A percentile compares a stretch with the other conserved stretches of the same genome.
Conservation (phyloP, 2,113 vertebrate species). For the Coregonus clupeaformis region DNA sequence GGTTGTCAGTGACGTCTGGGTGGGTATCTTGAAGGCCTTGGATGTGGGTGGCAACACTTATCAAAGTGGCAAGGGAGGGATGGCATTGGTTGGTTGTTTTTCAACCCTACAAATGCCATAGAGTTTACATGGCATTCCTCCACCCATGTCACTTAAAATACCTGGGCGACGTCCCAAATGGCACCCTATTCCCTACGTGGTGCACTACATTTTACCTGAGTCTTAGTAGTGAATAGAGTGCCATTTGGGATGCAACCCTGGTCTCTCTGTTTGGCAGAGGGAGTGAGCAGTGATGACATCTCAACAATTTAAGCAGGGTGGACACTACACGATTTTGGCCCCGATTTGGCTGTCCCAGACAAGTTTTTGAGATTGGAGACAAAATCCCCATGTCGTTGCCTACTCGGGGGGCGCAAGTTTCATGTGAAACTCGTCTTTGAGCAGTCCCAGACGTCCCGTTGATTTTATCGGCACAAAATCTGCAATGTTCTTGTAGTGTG, state of each 20-base stretch:
- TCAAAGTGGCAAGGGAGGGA: slow-evolving; percentile 9
- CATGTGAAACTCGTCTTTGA: no score
- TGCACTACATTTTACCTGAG: no score
- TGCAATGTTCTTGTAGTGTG: no score
- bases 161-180: slow-evolving; percentile 37
- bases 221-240: no score
- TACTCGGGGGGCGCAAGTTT: no score
- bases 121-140: slow-evolving; percentile 47
- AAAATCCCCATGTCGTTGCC: no score
- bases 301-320: slow-evolving; percentile 25
- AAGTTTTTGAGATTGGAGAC: no score
- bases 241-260: neutral
- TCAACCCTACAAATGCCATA: slow-evolving; percentile 22
- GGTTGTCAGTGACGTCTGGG: neutral
- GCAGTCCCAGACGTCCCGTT: no score
- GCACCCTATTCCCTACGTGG: neutral
- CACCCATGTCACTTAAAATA: slow-evolving; percentile 45
- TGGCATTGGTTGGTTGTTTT: slow-evolving; percentile 15
- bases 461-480: no score
- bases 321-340: no score
- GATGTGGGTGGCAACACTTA: slow-evolving; percentile 8
- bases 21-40: neutral
- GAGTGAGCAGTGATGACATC: slow-evolving; percentile 56
- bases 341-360: no score
- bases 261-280: no score